Evolutionary conservation across 1,140 invertebrate species (phyloP).

Genomic region (Pseudomyrmex concolor): DNA sequence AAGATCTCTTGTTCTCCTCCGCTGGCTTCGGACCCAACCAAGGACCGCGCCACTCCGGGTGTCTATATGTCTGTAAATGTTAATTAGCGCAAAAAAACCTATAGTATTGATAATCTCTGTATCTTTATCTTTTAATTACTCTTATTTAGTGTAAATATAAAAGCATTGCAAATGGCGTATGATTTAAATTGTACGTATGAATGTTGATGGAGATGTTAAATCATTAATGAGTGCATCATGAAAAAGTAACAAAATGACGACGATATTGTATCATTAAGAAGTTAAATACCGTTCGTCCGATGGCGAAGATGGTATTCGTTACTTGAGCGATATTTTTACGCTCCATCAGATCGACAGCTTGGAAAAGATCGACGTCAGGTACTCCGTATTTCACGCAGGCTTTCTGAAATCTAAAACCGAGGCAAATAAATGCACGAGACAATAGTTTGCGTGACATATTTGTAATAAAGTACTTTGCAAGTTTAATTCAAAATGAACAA

Average conservation of each 20-base stretch:
- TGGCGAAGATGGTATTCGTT: conserved; percentile 96
- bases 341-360: conserved; percentile 97
- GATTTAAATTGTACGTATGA: not conserved
- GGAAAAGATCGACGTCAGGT: conserved; percentile 96
- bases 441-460: too few relatives aligned
- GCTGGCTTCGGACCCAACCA: conserved; percentile 95
- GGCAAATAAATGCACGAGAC: not conserved
- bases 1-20: conserved; percentile 96
- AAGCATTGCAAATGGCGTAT: too few relatives aligned
- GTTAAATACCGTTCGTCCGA: conserved; percentile 93
- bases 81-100: conserved; percentile 12
- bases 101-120: not conserved
- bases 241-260: not conserved
- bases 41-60: conserved; percentile 95
- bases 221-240: not conserved
- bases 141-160: not conserved
- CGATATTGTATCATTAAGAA: not conserved
- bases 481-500: not conserved
- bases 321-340: conserved; percentile 97
- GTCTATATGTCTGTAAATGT: conserved; percentile 91
- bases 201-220: not conserved
- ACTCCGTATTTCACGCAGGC: conserved; percentile 95
- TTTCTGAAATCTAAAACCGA: conserved; percentile 92
- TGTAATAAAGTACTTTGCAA: not conserved
- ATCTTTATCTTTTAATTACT: not conserved